phyloP scores from a whole-genome alignment of 1,140 invertebrate genomes.

The Panonychus citri region DNA sequence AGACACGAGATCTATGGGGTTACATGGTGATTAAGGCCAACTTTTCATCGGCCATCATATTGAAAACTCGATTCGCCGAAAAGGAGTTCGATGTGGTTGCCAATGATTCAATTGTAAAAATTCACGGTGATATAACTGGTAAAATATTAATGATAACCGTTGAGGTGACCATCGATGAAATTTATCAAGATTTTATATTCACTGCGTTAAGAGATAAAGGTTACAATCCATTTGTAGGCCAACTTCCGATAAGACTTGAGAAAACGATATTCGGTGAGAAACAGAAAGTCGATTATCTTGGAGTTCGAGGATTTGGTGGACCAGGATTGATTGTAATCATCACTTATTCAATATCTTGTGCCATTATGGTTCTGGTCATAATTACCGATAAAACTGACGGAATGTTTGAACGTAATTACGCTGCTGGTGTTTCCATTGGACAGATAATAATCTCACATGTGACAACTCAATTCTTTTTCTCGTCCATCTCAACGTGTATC shows the following conservation, averaged over 20 bases:
- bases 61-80: neutral
- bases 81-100: neutral
- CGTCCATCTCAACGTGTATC: too few relatives aligned
- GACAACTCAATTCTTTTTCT: constrained; percentile 10
- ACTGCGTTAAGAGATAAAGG: neutral
- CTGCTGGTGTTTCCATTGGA: constrained; percentile 58
- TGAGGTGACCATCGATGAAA: neutral
- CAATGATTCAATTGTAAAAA: neutral
- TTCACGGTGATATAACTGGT: neutral
- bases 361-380: neutral
- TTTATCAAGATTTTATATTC: neutral
- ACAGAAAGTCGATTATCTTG: neutral
- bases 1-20: constrained; percentile 11
- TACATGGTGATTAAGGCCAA: constrained; percentile 6
- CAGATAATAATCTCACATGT: constrained; percentile 78
- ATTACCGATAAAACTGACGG: constrained; percentile 53
- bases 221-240: neutral
- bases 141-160: neutral
- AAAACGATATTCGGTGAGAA: neutral
- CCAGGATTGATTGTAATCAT: constrained; percentile 1
- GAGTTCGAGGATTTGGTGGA: neutral
- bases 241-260: neutral
- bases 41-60: constrained; percentile 8
- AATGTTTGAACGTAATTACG: constrained; percentile 58
- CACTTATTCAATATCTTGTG: neutral